Evolutionary conservation across 1,140 invertebrate genomes (phyloP), one percentile per base, ranked within the genome.

Genomic region (Drosophila mayri): DNA sequence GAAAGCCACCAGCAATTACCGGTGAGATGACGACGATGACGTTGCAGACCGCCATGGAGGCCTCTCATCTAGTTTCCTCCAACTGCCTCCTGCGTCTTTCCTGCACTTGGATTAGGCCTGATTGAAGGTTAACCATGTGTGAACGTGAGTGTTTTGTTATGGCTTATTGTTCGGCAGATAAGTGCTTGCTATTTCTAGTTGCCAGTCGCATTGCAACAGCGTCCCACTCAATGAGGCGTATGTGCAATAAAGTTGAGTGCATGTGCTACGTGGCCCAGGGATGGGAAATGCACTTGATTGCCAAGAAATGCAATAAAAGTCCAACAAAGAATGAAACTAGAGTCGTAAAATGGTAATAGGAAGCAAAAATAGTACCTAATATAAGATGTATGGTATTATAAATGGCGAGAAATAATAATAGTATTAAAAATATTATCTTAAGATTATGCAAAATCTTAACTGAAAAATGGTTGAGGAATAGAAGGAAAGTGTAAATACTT

Each of bases 1-100:
- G 66, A 68, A 82, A 82, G 79, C 71, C 77, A 70, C 60, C 32
- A 73, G 66, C 76, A 76, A 76, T 88, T 88, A 79, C 76, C 50
- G 43, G 44, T 50, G 46, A 65, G 49, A 70, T 75, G 75, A 73
- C 74, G 62, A 71, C 58, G 66, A 79, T 86, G 83, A 83, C 76
- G 79, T 8, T 63, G 81, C 81, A 81, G 46, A 75, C 55, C 35
- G 22, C 49, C 49, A n/a, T 41, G 71, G 44, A 46, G 50, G 32
- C n/a, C 37, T 41, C 18, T 57, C 18, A 40, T 6, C 37, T 12
- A 3, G 25, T 5, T 4, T 25, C 25, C n/a, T 16, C 1, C 10
- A 11, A 16, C 22, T 10, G 0, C 11, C 52, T 30, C 25, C 38
- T 55, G 18, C 16, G 25, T 20, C 20, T 16, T 20, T 55, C 12